phyloP scores from a whole-genome alignment of 2,113 vertebrate species.

The Nyctibius bracteatus region DNA sequence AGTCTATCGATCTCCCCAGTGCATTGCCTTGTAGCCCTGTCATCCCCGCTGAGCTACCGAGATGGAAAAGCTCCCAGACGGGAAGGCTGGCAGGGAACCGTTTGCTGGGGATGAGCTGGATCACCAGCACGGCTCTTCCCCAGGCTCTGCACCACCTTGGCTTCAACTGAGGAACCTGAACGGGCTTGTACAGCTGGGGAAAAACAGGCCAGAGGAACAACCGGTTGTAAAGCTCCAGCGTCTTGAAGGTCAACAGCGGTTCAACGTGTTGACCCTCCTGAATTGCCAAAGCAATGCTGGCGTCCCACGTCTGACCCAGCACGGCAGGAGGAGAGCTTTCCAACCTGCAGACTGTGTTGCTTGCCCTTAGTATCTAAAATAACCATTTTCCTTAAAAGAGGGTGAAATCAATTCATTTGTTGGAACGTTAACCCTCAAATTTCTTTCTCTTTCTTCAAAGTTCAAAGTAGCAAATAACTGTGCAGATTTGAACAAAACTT shows the following conservation, averaged over 20 bases:
- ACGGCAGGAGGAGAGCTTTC: rapidly evolving
- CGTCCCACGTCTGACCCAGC: too few species aligned
- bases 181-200: not conserved
- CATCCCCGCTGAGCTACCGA: rapidly evolving
- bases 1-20: not conserved
- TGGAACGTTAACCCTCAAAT: not conserved
- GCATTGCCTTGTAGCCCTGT: not conserved
- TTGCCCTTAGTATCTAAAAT: not conserved
- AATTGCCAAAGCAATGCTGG: not conserved
- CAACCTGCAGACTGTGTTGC: rapidly evolving
- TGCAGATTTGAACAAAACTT: not conserved
- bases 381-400: not conserved
- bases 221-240: not conserved
- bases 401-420: not conserved
- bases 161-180: not conserved
- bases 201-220: not conserved
- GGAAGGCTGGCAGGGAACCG: not conserved
- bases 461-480: not conserved
- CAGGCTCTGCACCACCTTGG: not conserved
- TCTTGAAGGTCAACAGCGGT: rapidly evolving
- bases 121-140: not conserved
- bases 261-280: rapidly evolving
- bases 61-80: not conserved
- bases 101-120: not conserved
- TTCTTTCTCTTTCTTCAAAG: not conserved